A percentile compares a stretch with the other conserved stretches of the same genome.
These are phyloP conservation scores for Mellivora capensis DNA, from an alignment of 2,113 vertebrate species.

Conservation along the genomic window DNA sequence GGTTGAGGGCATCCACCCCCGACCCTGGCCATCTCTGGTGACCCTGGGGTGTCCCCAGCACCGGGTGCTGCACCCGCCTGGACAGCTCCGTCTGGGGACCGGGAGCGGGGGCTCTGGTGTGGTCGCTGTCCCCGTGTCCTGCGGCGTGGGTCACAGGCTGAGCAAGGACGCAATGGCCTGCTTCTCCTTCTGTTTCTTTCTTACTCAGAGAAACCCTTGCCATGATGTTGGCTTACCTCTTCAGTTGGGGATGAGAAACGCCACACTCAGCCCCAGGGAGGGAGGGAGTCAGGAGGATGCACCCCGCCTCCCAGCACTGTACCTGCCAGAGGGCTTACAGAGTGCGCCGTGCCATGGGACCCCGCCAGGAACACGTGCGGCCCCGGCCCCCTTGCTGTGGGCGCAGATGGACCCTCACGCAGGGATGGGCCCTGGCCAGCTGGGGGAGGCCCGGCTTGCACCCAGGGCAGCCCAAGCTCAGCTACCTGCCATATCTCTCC, in stretches of 20 bases:
- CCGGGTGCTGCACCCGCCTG: conserved; percentile 45
- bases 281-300: conserved; percentile 39
- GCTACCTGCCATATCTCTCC: not conserved
- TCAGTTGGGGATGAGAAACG: not conserved
- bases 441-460: fast-evolving
- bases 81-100: conserved; percentile 51
- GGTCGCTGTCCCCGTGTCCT: fast-evolving
- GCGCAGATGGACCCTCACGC: fast-evolving
- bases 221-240: not conserved
- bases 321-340: fast-evolving
- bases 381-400: too few species aligned
- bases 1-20: not conserved
- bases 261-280: not conserved
- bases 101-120: conserved; percentile 39
- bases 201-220: not conserved
- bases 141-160: not conserved
- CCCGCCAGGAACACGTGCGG: not conserved
- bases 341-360: not conserved
- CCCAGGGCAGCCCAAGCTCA: not conserved
- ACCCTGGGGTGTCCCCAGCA: conserved; percentile 42
- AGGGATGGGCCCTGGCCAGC: not conserved
- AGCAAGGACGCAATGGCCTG: fast-evolving
- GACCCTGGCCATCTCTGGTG: conserved; percentile 29
- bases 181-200: not conserved
- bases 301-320: conserved; percentile 50